phyloP scores from a whole-genome alignment of 2,888 invertebrate species.

The Heteropelma amictum region DNA sequence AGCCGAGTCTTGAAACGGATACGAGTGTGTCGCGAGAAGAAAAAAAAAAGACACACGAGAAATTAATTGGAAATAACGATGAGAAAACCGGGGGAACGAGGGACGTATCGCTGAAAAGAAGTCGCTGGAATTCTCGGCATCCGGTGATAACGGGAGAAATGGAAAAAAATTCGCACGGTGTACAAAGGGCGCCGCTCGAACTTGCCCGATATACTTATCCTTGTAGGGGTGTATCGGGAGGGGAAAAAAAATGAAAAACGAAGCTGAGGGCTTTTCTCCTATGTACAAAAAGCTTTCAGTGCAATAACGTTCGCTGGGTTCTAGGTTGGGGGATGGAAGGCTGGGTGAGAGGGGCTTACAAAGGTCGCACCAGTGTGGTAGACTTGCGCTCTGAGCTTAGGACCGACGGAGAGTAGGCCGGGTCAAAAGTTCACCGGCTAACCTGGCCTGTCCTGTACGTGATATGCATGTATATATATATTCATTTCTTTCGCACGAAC shows the following conservation, averaged over 20 bases:
- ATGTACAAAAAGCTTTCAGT: slow-evolving; percentile 2
- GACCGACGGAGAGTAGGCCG: slow-evolving; percentile 47
- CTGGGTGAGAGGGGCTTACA: too few species aligned
- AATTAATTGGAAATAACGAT: neutral
- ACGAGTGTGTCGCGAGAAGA: too few species aligned
- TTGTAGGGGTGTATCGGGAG: neutral
- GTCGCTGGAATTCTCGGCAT: slow-evolving; percentile 24
- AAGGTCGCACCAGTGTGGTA: slow-evolving; percentile 52
- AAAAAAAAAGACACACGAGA: neutral
- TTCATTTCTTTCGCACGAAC: neutral
- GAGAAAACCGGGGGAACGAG: neutral
- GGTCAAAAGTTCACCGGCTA: slow-evolving; percentile 66
- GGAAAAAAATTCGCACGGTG: slow-evolving; percentile 16
- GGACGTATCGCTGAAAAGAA: too few species aligned
- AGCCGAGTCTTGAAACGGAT: too few species aligned
- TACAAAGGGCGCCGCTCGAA: slow-evolving; percentile 34
- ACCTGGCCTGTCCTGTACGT: slow-evolving; percentile 42
- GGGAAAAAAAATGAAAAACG: slow-evolving; percentile 13
- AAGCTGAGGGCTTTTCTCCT: neutral
- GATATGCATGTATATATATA: neutral
- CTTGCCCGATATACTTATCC: neutral
- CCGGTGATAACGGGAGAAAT: slow-evolving; percentile 14
- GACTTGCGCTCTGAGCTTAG: slow-evolving; percentile 15
- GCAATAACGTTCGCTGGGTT: slow-evolving; percentile 38
- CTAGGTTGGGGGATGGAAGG: slow-evolving; percentile 46